Conservation (phyloP, 2,888 invertebrate species). For the Drosophila pegasa region DNA sequence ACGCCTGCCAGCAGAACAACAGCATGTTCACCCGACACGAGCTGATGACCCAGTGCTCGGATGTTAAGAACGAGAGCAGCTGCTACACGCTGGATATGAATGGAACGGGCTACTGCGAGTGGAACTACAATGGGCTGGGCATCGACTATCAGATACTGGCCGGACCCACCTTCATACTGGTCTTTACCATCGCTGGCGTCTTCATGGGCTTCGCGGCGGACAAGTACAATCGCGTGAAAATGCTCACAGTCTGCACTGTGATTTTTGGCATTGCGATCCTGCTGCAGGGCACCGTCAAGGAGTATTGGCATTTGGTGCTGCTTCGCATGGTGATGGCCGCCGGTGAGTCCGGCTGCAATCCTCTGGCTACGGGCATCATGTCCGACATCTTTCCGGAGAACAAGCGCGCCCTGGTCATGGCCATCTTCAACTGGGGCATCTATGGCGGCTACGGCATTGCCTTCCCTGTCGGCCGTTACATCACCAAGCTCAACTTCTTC, state of each 20-base stretch:
- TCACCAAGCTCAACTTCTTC: constrained; percentile 90
- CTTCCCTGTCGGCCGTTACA: constrained; percentile 95
- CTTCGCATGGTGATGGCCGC: constrained; percentile 94
- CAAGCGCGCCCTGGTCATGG: constrained; percentile 94
- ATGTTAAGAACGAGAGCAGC: constrained; percentile 87
- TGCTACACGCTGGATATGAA: constrained; percentile 89
- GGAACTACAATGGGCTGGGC: constrained; percentile 97
- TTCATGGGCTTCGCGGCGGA: constrained; percentile 93
- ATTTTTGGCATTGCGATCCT: constrained; percentile 93
- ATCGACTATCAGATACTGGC: constrained; percentile 96
- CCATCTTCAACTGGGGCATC: constrained; percentile 98
- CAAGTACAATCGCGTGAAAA: constrained; percentile 90
- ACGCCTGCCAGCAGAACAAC: constrained; percentile 92
- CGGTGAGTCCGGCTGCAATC: constrained; percentile 95
- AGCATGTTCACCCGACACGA: constrained; percentile 86
- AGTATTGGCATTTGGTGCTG: constrained; percentile 96
- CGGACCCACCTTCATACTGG: constrained; percentile 96
- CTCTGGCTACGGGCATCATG: constrained; percentile 92
- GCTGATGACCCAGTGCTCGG: constrained; percentile 87
- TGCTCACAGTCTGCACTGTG: constrained; percentile 91
- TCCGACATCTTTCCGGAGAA: constrained; percentile 92
- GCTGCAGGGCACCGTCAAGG: constrained; percentile 92
- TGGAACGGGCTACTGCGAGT: constrained; percentile 92
- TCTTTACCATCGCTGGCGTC: constrained; percentile 95
- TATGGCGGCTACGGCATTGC: constrained; percentile 97